phyloP scores from a whole-genome alignment of 2,888 invertebrate species.

The Agrochola litura region DNA sequence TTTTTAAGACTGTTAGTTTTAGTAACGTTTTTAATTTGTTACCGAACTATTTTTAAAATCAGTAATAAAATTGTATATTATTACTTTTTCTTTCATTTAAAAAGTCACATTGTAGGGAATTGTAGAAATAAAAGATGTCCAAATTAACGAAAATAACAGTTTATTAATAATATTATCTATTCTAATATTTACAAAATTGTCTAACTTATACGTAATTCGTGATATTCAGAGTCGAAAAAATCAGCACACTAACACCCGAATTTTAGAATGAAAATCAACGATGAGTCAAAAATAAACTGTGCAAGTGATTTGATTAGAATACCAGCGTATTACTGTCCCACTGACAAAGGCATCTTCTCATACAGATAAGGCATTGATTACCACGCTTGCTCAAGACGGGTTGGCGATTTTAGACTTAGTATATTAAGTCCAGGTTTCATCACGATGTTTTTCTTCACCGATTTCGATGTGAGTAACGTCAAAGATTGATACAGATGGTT shows the following conservation, averaged over 20 bases:
- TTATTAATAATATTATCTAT: slow-evolving; percentile 23
- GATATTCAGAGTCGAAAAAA: no score
- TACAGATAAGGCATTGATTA: no score
- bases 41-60: background rate
- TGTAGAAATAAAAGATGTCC: background rate
- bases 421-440: background rate
- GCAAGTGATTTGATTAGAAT: no score
- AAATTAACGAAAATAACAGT: slow-evolving; percentile 15
- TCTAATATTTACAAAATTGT: slow-evolving; percentile 41
- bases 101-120: no score
- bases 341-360: no score
- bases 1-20: background rate
- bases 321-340: no score
- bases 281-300: no score
- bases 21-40: background rate
- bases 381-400: background rate
- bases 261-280: no score
- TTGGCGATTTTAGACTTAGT: background rate
- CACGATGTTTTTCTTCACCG: background rate
- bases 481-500: no score
- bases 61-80: background rate
- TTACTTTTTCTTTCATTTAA: background rate
- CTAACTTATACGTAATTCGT: background rate
- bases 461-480: no score
- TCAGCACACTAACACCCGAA: no score